Evolutionary conservation across 2,113 vertebrate genomes (phyloP), one percentile per base, ranked within the genome.

Genomic region (Calidris pygmaea): DNA sequence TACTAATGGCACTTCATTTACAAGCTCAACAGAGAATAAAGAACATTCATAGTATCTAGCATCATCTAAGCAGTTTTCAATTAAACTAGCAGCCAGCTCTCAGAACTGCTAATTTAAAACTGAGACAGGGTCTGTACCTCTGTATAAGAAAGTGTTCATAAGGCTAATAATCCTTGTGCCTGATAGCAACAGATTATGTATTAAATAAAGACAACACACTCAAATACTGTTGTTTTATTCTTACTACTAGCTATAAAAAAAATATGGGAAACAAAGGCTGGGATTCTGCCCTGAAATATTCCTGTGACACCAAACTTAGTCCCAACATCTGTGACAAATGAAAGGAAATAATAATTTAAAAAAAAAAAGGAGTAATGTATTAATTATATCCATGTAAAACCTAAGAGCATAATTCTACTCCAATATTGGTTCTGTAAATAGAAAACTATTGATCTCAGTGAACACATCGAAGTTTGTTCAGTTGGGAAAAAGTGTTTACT

Each of bases 1-100:
- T 87, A 89, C 71, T 91, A 82, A 95, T 14, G 12, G 30, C 27
- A 84, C 47, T 93, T 84, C 34, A 70, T 89, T 91, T 94, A 90
- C 5, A 21, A 94, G 71, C 55, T 85, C 50, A 70, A 67, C 18
- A n/a, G n/a, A 92, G 53, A 66, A 77, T 67, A 82, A 91, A 89
- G 67, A 79, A 32, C 5, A 6, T 87, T 56, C 32, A 6, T 53
- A 39, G 75, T 70, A 84, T 94, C 50, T 67, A 30, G 11, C 83
- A 37, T 60, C 29, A 63, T 75, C 74, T 76, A 92, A 68, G 29
- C 9, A 56, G 29, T 66, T 92, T 88, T 26, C 13, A 37, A 75
- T 65, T 22, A 84, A 92, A 72, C 35, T 53, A 87, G 17, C 27
- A 74, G 48, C 39, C 19, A 56, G 12, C 10, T 85, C 27, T 85